Percentiles rank a stretch among this genome's conserved stretches.
Evolutionary conservation across 2,888 invertebrate species (phyloP).

Genomic region (Liopterus haemorrhoidalis): DNA sequence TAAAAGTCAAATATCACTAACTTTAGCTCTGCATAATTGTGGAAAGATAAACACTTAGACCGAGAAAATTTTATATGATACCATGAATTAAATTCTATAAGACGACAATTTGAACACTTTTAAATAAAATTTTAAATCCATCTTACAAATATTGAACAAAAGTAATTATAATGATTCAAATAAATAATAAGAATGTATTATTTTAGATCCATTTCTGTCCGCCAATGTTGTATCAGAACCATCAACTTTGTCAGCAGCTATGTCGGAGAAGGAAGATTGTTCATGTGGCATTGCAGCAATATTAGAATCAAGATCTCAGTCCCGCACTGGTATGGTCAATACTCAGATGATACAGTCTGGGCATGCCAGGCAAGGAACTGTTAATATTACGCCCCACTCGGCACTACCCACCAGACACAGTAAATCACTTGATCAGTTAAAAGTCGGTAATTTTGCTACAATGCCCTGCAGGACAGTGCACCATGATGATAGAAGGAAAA

Average conservation of each 20-base stretch:
- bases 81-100: too few relatives aligned
- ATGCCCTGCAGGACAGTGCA: conserved; percentile 24
- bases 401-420: conserved; percentile 69
- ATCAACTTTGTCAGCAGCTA: conserved; percentile 12
- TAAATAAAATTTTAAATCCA: too few relatives aligned
- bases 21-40: too few relatives aligned
- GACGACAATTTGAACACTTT: too few relatives aligned
- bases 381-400: conserved; percentile 57
- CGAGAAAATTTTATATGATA: too few relatives aligned
- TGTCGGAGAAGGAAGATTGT: conserved; percentile 52
- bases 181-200: conserved; percentile 2
- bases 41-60: too few relatives aligned
- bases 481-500: conserved; percentile 30
- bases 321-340: conserved; percentile 48
- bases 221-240: conserved; percentile 42
- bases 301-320: conserved; percentile 58
- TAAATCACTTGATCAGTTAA: conserved; percentile 74
- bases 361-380: conserved; percentile 58
- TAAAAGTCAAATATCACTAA: too few relatives aligned
- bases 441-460: conserved; percentile 41
- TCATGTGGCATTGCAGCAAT: conserved; percentile 62
- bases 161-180: conserved; percentile 3
- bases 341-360: conserved; percentile 53
- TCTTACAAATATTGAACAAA: too few relatives aligned
- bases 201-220: conserved; percentile 55